Conservation (phyloP, 2,888 invertebrate species). For the Acronicta aceris region DNA sequence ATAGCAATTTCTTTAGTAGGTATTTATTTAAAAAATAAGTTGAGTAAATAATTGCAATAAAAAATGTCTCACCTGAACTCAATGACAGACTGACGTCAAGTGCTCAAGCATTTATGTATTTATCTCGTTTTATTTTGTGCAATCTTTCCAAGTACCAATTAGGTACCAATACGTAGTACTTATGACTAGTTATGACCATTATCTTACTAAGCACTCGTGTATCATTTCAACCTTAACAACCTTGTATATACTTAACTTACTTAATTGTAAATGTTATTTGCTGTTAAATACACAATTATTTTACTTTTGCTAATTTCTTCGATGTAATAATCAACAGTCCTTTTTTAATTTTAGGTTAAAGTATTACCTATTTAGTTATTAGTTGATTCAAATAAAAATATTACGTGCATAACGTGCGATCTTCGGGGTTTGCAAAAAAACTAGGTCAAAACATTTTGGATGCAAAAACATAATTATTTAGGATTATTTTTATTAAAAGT, state of each 20-base stretch:
- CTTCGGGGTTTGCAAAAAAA: no score
- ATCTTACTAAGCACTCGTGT: constrained; percentile 25
- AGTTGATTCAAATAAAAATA: no score
- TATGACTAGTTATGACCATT: constrained; percentile 31
- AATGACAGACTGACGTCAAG: not conserved
- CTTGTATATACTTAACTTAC: constrained; percentile 3
- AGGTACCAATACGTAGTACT: not conserved
- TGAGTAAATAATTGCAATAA: not conserved
- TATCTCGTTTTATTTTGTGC: constrained; percentile 6
- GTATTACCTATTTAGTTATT: no score
- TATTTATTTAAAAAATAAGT: not conserved
- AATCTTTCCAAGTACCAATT: constrained; percentile 15
- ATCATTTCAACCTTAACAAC: constrained; percentile 22
- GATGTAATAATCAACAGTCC: no score
- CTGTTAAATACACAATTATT: not conserved
- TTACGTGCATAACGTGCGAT: no score
- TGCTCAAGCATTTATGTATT: not conserved
- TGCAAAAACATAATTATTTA: no score
- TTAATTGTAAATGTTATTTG: not conserved
- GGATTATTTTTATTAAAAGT: no score
- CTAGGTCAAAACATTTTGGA: no score
- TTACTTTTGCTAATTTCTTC: no score
- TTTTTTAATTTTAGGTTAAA: no score
- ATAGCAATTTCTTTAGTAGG: no score
- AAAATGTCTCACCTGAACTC: not conserved